Evolutionary conservation across 2,113 vertebrate genomes (phyloP).

Genomic region (Drymodes brunneopygia): DNA sequence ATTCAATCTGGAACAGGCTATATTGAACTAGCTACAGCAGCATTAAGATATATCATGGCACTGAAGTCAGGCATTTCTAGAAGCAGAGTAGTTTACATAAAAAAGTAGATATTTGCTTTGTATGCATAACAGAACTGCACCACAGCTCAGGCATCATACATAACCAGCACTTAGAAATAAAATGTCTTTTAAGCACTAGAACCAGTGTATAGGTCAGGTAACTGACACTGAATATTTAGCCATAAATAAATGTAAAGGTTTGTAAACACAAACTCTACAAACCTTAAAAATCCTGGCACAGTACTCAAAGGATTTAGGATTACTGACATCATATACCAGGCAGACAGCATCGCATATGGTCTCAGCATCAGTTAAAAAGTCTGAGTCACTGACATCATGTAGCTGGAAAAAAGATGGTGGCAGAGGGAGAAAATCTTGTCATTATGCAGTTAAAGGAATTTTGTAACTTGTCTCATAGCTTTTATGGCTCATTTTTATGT

Average conservation of each 20-base stretch:
- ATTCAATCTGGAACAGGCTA: not conserved
- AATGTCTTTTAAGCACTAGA: not conserved
- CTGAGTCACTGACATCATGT: conserved; percentile 89
- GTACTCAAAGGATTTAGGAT: conserved; percentile 92
- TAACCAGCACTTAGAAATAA: not conserved
- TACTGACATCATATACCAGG: conserved; percentile 91
- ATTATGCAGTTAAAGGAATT: not conserved
- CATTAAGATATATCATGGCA: not conserved
- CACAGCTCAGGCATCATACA: not conserved
- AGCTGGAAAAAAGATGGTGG: conserved; percentile 72
- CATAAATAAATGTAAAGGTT: not conserved
- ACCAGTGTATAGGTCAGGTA: not conserved
- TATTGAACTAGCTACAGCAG: not conserved
- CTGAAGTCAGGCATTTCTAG: not conserved
- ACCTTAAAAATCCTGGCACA: conserved; percentile 97
- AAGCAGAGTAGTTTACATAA: not conserved
- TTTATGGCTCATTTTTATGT: not conserved
- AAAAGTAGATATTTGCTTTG: not conserved
- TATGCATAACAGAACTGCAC: not conserved
- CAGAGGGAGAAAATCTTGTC: not conserved
- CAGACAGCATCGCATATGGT: conserved; percentile 91
- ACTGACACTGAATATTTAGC: not conserved
- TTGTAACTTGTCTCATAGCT: not conserved
- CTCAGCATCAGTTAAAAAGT: conserved; percentile 87
- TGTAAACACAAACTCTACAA: conserved; percentile 38